Evolutionary conservation across 2,888 invertebrate species (phyloP).

Genomic region (Sthenelais limicola): DNA sequence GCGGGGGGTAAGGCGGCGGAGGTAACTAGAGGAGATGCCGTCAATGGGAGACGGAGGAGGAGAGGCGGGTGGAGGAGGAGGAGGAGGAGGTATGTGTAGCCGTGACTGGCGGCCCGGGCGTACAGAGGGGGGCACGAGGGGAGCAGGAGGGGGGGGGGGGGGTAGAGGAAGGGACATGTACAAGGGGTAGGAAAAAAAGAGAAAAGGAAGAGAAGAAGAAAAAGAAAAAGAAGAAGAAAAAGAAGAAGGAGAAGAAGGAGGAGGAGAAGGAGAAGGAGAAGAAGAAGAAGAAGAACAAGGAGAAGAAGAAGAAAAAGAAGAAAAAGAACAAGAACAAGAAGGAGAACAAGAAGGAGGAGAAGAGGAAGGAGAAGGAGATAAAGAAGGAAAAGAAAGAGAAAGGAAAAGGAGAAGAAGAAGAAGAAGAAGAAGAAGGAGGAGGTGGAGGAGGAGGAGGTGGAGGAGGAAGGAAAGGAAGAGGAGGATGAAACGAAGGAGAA

Average conservation of each 20-base stretch:
- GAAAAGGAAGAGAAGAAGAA: background rate
- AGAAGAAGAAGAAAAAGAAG: too few relatives aligned
- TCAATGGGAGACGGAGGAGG: too few relatives aligned
- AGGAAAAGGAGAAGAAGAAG: background rate
- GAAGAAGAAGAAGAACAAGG: too few relatives aligned
- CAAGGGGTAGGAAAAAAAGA: background rate
- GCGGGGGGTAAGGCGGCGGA: too few relatives aligned
- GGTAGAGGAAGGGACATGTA: background rate
- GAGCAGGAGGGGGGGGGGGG: too few relatives aligned
- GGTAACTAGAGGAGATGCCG: too few relatives aligned
- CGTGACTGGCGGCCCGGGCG: too few relatives aligned
- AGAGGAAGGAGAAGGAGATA: background rate
- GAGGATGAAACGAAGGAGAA: background rate
- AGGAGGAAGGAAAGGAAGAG: background rate
- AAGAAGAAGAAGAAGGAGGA: background rate
- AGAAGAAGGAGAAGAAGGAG: background rate
- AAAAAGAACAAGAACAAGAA: background rate
- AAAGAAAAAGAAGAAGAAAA: background rate
- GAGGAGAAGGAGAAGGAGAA: background rate
- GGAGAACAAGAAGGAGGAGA: background rate
- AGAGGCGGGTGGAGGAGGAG: too few relatives aligned
- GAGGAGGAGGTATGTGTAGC: too few relatives aligned
- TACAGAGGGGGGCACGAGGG: too few relatives aligned
- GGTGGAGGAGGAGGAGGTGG: background rate
- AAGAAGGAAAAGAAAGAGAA: background rate